Evolutionary conservation across 2,797 vertebrate genomes (phyloP).

Genomic region (Gallinago nigripennis): DNA sequence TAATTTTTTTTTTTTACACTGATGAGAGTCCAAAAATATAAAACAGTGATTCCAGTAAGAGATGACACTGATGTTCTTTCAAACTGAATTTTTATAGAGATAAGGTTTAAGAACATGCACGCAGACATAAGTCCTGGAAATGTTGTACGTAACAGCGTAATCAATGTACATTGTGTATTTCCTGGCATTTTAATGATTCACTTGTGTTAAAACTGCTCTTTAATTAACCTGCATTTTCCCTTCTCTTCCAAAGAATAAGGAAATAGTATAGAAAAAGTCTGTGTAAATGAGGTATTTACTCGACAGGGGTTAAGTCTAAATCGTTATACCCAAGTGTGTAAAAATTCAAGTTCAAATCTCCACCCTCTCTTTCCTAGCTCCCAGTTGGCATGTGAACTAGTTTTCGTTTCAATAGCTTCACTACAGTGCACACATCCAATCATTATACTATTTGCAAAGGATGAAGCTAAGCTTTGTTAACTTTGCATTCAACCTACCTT

Average conservation of each 20-base stretch:
- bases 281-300: neutral
- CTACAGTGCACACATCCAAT: neutral
- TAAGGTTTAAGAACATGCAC: constrained; percentile 21
- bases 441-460: neutral
- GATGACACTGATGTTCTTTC: constrained; percentile 46
- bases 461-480: neutral
- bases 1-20: neutral
- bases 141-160: no score
- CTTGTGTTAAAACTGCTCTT: neutral
- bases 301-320: neutral
- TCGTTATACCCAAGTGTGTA: neutral
- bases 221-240: neutral
- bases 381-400: neutral
- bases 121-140: constrained; percentile 13
- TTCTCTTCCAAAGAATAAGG: neutral
- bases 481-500: neutral
- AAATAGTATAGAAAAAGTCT: neutral
- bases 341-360: neutral
- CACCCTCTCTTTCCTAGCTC: neutral
- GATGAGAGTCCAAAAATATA: constrained; percentile 8
- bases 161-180: neutral
- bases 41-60: constrained; percentile 63
- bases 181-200: constrained; percentile 2
- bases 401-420: neutral
- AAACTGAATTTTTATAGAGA: constrained; percentile 54